Percentiles rank a stretch among this genome's conserved stretches.
Evolutionary conservation across 2,113 vertebrate species (phyloP).

Genomic region (Ptyas mucosa): DNA sequence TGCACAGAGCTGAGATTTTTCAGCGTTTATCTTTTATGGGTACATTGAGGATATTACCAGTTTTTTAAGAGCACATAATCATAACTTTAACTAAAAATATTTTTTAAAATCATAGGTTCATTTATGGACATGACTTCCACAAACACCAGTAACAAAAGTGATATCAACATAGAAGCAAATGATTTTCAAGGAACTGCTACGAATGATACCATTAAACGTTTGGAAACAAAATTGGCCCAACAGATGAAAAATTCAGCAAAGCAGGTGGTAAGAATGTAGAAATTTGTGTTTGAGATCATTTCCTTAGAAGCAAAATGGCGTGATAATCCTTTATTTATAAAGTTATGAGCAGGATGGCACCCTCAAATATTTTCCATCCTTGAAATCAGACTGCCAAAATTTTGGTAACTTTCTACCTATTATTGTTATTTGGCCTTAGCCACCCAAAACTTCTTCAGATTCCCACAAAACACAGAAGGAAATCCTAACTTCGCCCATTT

Average conservation of each 20-base stretch:
- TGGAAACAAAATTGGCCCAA: constrained; percentile 83
- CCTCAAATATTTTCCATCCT: background rate
- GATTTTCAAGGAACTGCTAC: constrained; percentile 85
- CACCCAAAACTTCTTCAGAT: background rate
- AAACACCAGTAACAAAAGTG: constrained; percentile 91
- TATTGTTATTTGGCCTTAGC: background rate
- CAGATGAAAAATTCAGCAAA: constrained; percentile 83
- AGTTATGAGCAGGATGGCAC: background rate
- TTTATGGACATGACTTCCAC: constrained; percentile 88
- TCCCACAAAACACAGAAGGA: background rate
- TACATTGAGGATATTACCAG: background rate
- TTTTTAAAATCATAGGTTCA: constrained; percentile 74
- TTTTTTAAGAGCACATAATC: background rate
- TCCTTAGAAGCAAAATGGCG: background rate
- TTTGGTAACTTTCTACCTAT: background rate
- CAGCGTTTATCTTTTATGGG: background rate
- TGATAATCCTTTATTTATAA: background rate
- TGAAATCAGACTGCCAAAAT: background rate
- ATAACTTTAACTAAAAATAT: background rate
- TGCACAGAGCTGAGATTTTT: background rate
- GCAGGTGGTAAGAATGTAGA: constrained; percentile 63
- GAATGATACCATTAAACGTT: constrained; percentile 96
- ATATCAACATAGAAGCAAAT: constrained; percentile 84
- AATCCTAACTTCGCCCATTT: background rate
- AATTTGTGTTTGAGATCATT: constrained; percentile 16